Base-by-base conservation (phyloP, 2,113 vertebrate species). In the Brienomyrus brachyistius region DNA sequence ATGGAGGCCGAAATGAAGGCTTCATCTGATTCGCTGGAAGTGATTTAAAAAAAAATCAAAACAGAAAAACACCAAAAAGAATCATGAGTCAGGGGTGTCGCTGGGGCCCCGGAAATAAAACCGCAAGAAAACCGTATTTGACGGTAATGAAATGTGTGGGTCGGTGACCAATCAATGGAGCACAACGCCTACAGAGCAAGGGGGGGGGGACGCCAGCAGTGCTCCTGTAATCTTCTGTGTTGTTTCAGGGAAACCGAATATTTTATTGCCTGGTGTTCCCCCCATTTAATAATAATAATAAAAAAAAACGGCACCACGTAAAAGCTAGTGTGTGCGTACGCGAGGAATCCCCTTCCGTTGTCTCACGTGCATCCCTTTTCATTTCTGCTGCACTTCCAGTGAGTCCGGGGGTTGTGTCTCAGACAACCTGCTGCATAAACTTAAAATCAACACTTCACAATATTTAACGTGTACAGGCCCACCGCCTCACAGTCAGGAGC, bases 91-190 rank as follows among this genome's bases (percentile, higher is more conserved):
- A 52, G n/a, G 5, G 4, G 0, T n/a, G 47, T 27, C 48, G 13
- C 21, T 1, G 11, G 84, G n/a, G 48, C 84, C 21, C 84, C 1
- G 11, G 10, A 50, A 86, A 51, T 52, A 47, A 84, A 45, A 84
- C 19, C 8, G 17, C 23, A 62, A 9, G 56, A 62, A 3, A 84
- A 83, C 2, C 4, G 43, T 2, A 17, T 43, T 15, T 47, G 15
- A 88, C 27, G 77, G 45, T 74, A 88, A 50, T 88, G 88, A 77
- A 74, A 74, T 45, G n/a, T 59, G 43, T 70, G 50, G 47, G 48
- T 82, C 27, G 74, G 88, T 77, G 62, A 17, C 56, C 59, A 88
- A 62, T 88, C 40, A 88, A 66, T 70, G 56, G 45, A 2, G 11
- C 7, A 88, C 45, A 17, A 48, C 6, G n/a, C 31, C 88, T 11